Evolutionary conservation across 2,113 vertebrate species (phyloP), one percentile per base, ranked within the genome.

Genomic region (Paedocypris sp.): DNA sequence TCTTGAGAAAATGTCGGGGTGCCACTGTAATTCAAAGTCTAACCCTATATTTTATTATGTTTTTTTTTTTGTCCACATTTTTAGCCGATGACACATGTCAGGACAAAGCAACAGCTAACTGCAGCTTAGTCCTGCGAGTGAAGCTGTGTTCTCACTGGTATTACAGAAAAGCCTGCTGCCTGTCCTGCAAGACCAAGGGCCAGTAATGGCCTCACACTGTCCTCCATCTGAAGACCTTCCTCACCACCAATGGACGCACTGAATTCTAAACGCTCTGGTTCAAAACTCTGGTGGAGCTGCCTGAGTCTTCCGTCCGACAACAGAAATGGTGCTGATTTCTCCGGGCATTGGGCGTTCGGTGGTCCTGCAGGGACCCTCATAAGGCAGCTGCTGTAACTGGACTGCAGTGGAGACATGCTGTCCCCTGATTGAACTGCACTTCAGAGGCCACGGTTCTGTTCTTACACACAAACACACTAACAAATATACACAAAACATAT

Each of bases 111-210:
- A 87, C 79, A 0, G 87, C 89, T 33, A 90, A 86, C 82, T 88
- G 88, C 0, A 81, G 74, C 45, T 77, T 90, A 69, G 88, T 94
- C 51, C 80, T 89, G 13, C 88, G 87, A 76, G 83, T 90, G 77
- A 90, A 91, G 62, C 82, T 90, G 62, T 90, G 87, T 33, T 89
- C 87, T 1, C 88, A 89, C 39, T 88, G 87, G 86, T 88, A 88
- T 82, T 89, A 89, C 75, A 85, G 86, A 50, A 90, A 86, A 64
- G 88, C 86, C 74, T 88, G 88, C 82, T 90, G 87, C 70, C 53
- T 77, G 68, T 87, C 89, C 1, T 94, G 91, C 32, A 83, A 70
- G 31, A 76, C 73, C 4, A 69, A 71, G 25, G 60, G 69, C 72
- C 56, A 73, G 76, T 82, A 72, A 75, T 64, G 53, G 16, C 60